These are phyloP conservation scores for Mesocricetus auratus DNA, from an alignment of 2,113 vertebrate genomes.

Conservation along the genomic window DNA sequence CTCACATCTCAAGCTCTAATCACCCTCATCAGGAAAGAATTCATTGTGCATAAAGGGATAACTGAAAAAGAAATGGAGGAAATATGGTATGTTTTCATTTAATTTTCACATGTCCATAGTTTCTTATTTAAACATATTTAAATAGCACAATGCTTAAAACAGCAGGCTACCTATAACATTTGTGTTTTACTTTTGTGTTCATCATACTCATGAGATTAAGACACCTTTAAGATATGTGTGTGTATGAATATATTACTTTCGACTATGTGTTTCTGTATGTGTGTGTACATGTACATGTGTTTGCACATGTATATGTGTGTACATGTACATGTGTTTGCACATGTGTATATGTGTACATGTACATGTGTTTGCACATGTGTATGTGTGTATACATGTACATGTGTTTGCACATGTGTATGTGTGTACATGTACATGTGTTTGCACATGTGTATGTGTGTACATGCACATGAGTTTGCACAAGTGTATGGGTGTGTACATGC, in stretches of 20 bases:
- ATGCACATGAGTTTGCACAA: not conserved
- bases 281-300: not conserved
- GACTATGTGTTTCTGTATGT: not conserved
- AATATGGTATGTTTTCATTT: not conserved
- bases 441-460: accelerated
- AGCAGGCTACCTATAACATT: not conserved
- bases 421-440: too few relatives aligned
- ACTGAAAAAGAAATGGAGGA: not conserved
- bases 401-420: not conserved
- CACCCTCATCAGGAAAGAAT: not conserved
- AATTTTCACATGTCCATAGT: not conserved
- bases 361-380: too few relatives aligned
- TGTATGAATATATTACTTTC: not conserved
- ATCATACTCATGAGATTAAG: not conserved
- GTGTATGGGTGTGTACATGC: too few relatives aligned
- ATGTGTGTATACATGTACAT: not conserved
- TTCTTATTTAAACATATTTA: not conserved
- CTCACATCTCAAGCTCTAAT: not conserved
- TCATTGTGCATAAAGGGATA: too few relatives aligned
- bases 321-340: not conserved
- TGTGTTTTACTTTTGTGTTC: not conserved
- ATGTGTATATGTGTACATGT: not conserved
- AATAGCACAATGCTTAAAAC: not conserved
- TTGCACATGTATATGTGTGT: not conserved
- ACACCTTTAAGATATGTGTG: not conserved